These are phyloP conservation scores for Amazona vittata DNA, from an alignment of 2,113 vertebrate genomes.

Conservation along the genomic window DNA sequence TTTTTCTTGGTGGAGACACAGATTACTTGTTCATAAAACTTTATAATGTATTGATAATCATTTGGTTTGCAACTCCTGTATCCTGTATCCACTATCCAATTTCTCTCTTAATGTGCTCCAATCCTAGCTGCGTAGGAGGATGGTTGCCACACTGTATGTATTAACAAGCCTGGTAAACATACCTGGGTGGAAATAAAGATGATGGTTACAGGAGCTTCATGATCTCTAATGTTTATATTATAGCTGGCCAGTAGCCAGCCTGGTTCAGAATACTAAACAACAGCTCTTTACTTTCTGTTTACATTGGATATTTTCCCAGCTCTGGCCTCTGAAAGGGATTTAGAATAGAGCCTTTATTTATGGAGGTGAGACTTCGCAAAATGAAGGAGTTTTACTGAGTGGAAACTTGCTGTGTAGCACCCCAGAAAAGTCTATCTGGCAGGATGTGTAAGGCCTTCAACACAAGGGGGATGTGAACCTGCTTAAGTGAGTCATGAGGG, in stretches of 20 bases:
- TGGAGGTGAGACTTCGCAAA: background rate
- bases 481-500: background rate
- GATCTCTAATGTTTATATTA: background rate
- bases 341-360: background rate
- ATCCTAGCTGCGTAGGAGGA: background rate
- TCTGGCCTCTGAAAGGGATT: background rate
- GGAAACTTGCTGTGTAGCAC: background rate
- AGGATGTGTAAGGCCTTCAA: background rate
- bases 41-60: background rate
- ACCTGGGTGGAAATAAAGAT: background rate
- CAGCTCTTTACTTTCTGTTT: slow-evolving; percentile 14
- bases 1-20: slow-evolving; percentile 15
- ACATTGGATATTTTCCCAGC: background rate
- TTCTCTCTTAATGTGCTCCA: background rate
- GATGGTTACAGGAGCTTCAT: background rate
- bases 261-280: background rate
- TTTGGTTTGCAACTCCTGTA: background rate
- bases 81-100: background rate
- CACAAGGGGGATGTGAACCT: background rate
- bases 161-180: background rate
- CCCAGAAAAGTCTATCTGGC: background rate
- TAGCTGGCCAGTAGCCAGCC: background rate
- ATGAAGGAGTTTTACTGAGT: background rate
- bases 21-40: background rate
- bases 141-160: background rate